phyloP scores from a whole-genome alignment of 2,888 invertebrate species.

The Cerastoderma edule region DNA sequence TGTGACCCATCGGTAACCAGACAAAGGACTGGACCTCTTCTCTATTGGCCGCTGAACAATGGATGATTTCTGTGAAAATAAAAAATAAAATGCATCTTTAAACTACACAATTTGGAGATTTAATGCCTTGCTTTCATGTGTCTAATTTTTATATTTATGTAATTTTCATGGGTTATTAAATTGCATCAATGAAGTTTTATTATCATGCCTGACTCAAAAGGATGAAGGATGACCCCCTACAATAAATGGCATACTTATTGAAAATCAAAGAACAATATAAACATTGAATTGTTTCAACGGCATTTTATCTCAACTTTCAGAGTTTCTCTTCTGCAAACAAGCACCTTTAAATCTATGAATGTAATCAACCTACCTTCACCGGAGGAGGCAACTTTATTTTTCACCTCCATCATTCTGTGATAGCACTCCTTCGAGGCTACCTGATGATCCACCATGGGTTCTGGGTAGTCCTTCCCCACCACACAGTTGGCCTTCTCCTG shows the following conservation, averaged over 20 bases:
- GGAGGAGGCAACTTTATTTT: slow-evolving; percentile 75
- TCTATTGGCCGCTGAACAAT: slow-evolving; percentile 89
- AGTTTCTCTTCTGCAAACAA: too few species aligned
- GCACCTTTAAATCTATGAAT: neutral
- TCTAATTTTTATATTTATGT: too few species aligned
- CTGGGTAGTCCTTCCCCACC: slow-evolving; percentile 79
- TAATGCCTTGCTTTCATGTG: too few species aligned
- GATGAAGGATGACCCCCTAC: too few species aligned
- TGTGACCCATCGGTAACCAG: slow-evolving; percentile 83
- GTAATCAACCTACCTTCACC: slow-evolving; percentile 35
- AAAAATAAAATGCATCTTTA: slow-evolving; percentile 78
- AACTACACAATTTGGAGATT: neutral
- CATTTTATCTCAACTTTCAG: too few species aligned
- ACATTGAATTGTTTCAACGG: too few species aligned
- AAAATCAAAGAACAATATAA: neutral
- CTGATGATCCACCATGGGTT: slow-evolving; percentile 78
- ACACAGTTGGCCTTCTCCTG: slow-evolving; percentile 77
- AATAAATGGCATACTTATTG: too few species aligned
- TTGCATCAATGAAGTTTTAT: too few species aligned
- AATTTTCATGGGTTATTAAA: too few species aligned
- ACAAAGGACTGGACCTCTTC: slow-evolving; percentile 88
- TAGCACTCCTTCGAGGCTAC: slow-evolving; percentile 69
- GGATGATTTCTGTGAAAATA: slow-evolving; percentile 82
- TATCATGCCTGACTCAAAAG: too few species aligned
- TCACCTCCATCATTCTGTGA: slow-evolving; percentile 70